phyloP scores from a whole-genome alignment of 92 coral and sea anemone genomes.

The Virgularia gustaviana region DNA sequence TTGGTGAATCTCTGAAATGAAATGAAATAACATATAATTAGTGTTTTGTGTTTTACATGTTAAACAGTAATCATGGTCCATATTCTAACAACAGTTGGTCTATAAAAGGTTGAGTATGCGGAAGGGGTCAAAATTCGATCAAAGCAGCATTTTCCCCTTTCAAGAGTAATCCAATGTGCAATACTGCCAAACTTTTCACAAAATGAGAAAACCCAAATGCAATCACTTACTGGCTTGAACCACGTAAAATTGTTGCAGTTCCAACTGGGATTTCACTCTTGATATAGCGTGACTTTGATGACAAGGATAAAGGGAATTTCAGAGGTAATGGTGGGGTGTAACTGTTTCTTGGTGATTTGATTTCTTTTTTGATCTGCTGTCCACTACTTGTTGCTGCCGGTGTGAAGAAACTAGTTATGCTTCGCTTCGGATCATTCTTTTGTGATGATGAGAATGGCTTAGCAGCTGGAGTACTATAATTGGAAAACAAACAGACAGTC shows the following conservation, averaged over 20 bases:
- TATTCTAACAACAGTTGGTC: too few species aligned
- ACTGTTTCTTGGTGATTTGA: too few species aligned
- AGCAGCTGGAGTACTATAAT: background rate
- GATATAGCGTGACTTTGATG: background rate
- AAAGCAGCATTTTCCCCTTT: background rate
- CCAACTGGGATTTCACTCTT: slow-evolving; percentile 20
- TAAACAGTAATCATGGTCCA: too few species aligned
- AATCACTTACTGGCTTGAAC: too few species aligned
- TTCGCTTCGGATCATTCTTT: background rate
- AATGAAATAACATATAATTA: too few species aligned
- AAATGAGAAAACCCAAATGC: too few species aligned
- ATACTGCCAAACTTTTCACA: background rate
- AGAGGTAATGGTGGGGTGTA: background rate
- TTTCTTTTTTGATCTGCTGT: background rate
- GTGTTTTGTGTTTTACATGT: too few species aligned
- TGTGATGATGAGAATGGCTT: too few species aligned
- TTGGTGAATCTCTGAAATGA: too few species aligned
- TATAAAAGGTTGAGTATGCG: too few species aligned
- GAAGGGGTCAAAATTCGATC: background rate
- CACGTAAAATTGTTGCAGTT: slow-evolving; percentile 19
- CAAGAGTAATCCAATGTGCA: too few species aligned
- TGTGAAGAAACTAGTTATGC: background rate
- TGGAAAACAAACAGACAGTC: too few species aligned
- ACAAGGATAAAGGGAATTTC: background rate
- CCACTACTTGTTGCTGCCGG: background rate